Conservation (phyloP, 35 echinoderm and acorn worm species). For the Stichopus chloronotus region DNA sequence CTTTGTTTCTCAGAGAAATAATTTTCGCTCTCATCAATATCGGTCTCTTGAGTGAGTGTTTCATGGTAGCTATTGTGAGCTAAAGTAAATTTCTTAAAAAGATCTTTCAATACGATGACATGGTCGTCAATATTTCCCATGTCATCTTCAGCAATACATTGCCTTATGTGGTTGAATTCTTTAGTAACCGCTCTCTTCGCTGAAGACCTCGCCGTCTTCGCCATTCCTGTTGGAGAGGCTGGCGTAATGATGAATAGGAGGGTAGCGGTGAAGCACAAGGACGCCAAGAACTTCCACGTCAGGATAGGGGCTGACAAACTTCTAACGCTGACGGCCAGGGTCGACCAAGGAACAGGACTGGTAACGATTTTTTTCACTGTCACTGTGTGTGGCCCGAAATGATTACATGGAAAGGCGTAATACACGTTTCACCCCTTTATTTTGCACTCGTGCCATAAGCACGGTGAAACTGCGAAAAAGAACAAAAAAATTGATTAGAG, state of each 20-base stretch:
- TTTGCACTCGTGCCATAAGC: neutral
- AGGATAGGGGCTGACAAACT: neutral
- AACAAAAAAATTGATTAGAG: too few species aligned
- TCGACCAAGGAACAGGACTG: neutral
- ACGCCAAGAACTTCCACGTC: neutral
- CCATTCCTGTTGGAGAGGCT: neutral
- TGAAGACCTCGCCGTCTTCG: conserved; percentile 42
- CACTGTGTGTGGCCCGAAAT: neutral
- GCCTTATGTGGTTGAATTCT: conserved; percentile 44
- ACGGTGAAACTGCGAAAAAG: conserved; percentile 6
- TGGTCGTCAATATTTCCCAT: neutral
- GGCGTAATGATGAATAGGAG: neutral
- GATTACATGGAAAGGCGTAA: neutral
- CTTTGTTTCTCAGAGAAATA: conserved; percentile 45
- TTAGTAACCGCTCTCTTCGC: conserved; percentile 55
- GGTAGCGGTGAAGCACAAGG: conserved; percentile 8
- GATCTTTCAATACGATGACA: neutral
- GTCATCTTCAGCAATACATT: neutral
- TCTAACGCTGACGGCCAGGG: neutral
- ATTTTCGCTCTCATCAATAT: conserved; percentile 37
- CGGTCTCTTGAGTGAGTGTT: conserved; percentile 1
- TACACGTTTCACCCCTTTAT: conserved; percentile 1
- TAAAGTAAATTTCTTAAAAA: conserved; percentile 3
- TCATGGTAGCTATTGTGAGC: neutral
- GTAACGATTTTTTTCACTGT: conserved; percentile 22